Percentiles rank a stretch among this genome's conserved stretches.
phyloP scores from a whole-genome alignment of 2,888 invertebrate species.

The Lithosia quadra region DNA sequence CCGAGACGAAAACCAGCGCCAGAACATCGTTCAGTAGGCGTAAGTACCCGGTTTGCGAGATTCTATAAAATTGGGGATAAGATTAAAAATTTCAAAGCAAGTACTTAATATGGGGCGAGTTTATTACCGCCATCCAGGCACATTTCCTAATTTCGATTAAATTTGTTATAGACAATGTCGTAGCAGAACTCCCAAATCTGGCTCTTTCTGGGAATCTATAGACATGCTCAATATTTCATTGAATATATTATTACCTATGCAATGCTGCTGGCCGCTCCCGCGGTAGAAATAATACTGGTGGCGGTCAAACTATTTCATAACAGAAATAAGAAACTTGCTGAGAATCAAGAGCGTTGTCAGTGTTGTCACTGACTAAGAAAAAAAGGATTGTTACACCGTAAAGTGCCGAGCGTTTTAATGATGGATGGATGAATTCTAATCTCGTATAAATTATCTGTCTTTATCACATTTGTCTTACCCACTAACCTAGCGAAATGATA shows the following conservation, averaged over 20 bases:
- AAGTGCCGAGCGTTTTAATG: not conserved
- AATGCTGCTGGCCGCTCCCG: not conserved
- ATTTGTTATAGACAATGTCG: too few species aligned
- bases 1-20: not conserved
- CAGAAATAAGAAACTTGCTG: not conserved
- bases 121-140: too few species aligned
- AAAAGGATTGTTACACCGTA: not conserved
- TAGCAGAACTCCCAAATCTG: not conserved
- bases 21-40: not conserved
- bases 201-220: not conserved
- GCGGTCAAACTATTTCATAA: too few species aligned
- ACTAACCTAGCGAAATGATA: constrained; percentile 76
- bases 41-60: too few species aligned
- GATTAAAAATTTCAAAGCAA: too few species aligned
- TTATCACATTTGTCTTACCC: constrained; percentile 65
- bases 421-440: constrained; percentile 6
- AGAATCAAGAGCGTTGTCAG: not conserved
- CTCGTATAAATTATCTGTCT: constrained; percentile 21
- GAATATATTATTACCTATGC: not conserved
- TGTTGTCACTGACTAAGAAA: not conserved
- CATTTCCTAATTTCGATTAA: too few species aligned
- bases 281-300: not conserved
- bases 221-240: not conserved
- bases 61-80: too few species aligned
- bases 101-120: too few species aligned